Conservation (phyloP, 2,113 vertebrate genomes). For the human region GRCh38 chrX:149994501-149995000, state of each 20-base stretch:
- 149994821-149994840: background rate
- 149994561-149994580: background rate
- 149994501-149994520: background rate
- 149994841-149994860: background rate
- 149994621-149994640: background rate
- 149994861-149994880: background rate
- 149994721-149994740: background rate
- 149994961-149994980: background rate
- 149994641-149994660: background rate
- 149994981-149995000: background rate
- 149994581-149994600: background rate
- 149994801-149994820: constrained; percentile 8
- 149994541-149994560: background rate
- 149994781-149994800: background rate
- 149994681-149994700: background rate
- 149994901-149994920: background rate
- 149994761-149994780: background rate
- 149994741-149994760: background rate
- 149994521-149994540: background rate
- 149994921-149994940: background rate
- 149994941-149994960: background rate
- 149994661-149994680: background rate
- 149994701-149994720: background rate
- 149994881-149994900: background rate
- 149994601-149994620: background rate